These are phyloP conservation scores for Poeciliopsis infans DNA, from an alignment of 2,797 vertebrate species.

Conservation along the genomic window DNA sequence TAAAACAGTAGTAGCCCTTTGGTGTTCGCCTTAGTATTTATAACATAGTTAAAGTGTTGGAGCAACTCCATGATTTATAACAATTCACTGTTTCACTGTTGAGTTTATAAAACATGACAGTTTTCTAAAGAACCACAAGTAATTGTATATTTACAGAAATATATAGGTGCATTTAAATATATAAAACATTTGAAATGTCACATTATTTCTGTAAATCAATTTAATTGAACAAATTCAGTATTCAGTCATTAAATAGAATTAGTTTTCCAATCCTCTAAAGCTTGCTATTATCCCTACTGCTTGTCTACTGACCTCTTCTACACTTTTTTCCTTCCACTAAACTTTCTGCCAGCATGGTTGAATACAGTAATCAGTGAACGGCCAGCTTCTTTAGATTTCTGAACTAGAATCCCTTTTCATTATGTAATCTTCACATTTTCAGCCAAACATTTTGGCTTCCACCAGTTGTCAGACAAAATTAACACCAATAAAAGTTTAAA, in stretches of 20 bases:
- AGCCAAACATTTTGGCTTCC: background rate
- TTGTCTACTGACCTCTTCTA: background rate
- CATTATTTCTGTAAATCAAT: background rate
- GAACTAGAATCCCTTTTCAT: background rate
- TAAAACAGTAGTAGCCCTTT: background rate
- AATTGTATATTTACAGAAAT: background rate
- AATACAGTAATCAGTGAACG: background rate
- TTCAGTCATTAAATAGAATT: background rate
- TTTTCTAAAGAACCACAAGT: background rate
- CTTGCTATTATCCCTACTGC: background rate
- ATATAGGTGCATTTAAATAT: background rate
- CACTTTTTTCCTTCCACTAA: background rate
- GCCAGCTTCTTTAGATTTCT: background rate
- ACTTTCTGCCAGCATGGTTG: background rate
- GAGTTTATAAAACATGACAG: background rate
- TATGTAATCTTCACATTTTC: background rate
- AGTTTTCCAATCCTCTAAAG: background rate
- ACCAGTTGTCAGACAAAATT: background rate
- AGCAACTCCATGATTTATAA: background rate
- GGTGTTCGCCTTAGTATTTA: background rate
- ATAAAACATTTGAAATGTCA: background rate
- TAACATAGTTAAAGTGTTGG: background rate
- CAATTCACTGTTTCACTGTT: background rate
- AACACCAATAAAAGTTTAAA: background rate
- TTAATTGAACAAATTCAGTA: too few relatives aligned